Evolutionary conservation across 2,888 invertebrate species (phyloP).

Genomic region (Megastigmus dorsalis): DNA sequence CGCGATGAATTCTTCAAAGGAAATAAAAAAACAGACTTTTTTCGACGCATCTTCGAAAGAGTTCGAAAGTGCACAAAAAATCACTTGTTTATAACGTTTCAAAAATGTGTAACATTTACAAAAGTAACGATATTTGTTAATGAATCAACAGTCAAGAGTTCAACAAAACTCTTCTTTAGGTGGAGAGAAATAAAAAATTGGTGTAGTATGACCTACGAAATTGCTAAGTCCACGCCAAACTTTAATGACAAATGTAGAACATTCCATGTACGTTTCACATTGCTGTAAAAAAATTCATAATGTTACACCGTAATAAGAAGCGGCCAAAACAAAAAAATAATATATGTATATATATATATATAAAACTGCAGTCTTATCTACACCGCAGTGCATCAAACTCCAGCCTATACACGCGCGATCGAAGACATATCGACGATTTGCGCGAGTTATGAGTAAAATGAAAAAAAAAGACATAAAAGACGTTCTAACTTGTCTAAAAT

Average conservation of each 20-base stretch:
- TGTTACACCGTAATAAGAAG: conserved; percentile 7
- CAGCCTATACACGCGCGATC: not conserved
- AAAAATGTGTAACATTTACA: conserved; percentile 14
- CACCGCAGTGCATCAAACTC: not conserved
- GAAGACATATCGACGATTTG: no score
- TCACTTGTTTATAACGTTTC: no score
- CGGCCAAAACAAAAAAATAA: conserved; percentile 15
- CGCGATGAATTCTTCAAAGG: no score
- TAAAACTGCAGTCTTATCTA: not conserved
- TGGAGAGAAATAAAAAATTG: conserved; percentile 30
- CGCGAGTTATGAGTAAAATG: no score
- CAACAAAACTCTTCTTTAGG: conserved; percentile 48
- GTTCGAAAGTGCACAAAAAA: no score
- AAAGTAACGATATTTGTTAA: conserved; percentile 34
- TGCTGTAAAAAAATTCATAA: conserved; percentile 51
- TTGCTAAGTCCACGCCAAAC: conserved; percentile 54
- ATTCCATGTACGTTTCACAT: conserved; percentile 45
- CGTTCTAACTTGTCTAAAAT: no score
- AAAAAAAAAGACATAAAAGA: no score
- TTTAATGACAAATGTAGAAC: conserved; percentile 49
- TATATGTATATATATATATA: no score
- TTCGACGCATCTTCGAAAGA: no score
- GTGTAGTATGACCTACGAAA: conserved; percentile 50
- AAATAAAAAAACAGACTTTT: no score
- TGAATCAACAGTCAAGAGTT: conserved; percentile 47